These are phyloP conservation scores for Chironomus riparius DNA, from an alignment of 2,888 invertebrate species.

Conservation along the genomic window DNA sequence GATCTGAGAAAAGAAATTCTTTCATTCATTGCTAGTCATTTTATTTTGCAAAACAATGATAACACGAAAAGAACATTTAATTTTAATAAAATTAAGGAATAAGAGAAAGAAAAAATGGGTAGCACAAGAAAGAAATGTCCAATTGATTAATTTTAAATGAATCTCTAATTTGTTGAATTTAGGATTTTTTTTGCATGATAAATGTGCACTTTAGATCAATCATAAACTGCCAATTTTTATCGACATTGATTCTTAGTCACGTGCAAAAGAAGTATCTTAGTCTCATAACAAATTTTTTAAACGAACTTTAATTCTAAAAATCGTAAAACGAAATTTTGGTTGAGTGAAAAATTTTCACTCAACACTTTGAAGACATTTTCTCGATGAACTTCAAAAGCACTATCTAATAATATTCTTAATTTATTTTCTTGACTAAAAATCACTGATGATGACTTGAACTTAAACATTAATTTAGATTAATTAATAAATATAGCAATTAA, in stretches of 20 bases:
- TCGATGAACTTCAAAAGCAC: not conserved
- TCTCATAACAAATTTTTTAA: too few relatives aligned
- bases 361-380: not conserved
- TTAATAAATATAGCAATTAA: constrained; percentile 9
- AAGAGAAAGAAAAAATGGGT: not conserved
- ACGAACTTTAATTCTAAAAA: too few relatives aligned
- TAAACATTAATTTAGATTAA: constrained; percentile 21
- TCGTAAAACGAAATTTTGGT: not conserved
- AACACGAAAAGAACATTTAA: not conserved
- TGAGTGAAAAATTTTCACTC: too few relatives aligned
- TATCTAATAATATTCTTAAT: not conserved
- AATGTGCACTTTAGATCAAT: not conserved
- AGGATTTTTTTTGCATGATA: not conserved
- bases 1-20: constrained; percentile 7
- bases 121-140: not conserved
- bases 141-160: not conserved
- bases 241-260: not conserved
- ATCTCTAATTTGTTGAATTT: constrained; percentile 21
- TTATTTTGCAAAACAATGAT: constrained; percentile 7
- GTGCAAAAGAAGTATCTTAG: too few relatives aligned
- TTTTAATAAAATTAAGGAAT: not conserved
- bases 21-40: constrained; percentile 22
- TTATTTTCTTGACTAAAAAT: constrained; percentile 15
- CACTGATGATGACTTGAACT: constrained; percentile 18
- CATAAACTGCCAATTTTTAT: not conserved